Evolutionary conservation across 2,113 vertebrate species (phyloP).

Genomic region (Nesoenas mayeri): DNA sequence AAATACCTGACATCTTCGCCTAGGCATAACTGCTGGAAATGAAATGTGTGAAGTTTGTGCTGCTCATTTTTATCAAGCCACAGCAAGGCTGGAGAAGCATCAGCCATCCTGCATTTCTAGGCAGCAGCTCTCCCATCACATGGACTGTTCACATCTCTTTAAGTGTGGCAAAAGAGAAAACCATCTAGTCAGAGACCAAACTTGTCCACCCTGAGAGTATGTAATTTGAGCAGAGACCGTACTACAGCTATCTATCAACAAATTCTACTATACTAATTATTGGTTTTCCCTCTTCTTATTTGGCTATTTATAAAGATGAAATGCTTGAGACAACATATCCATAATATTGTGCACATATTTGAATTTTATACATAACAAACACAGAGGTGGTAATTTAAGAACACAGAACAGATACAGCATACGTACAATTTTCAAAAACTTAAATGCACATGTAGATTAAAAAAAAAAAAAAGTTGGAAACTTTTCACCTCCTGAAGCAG

Average conservation of each 20-base stretch:
- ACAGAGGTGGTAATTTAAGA: background rate
- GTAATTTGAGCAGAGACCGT: background rate
- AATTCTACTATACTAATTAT: background rate
- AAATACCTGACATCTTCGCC: background rate
- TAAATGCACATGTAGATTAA: background rate
- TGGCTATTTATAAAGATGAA: background rate
- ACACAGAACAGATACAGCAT: constrained; percentile 19
- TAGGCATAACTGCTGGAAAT: background rate
- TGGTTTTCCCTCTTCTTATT: background rate
- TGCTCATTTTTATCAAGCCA: background rate
- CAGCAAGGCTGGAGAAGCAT: background rate
- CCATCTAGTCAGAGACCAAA: constrained; percentile 62
- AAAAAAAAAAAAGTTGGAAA: background rate
- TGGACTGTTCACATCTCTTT: background rate
- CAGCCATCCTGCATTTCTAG: background rate
- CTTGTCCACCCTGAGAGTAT: constrained; percentile 60
- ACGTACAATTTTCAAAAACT: constrained; percentile 15
- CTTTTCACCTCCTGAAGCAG: background rate
- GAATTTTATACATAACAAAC: constrained; percentile 12
- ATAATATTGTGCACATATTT: constrained; percentile 7
- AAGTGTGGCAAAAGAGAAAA: background rate
- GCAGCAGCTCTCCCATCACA: background rate
- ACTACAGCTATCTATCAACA: background rate
- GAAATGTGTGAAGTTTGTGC: background rate
- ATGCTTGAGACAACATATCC: constrained; percentile 12